Evolutionary conservation across 2,113 vertebrate species (phyloP).

Genomic region (Terrapene triunguis): DNA sequence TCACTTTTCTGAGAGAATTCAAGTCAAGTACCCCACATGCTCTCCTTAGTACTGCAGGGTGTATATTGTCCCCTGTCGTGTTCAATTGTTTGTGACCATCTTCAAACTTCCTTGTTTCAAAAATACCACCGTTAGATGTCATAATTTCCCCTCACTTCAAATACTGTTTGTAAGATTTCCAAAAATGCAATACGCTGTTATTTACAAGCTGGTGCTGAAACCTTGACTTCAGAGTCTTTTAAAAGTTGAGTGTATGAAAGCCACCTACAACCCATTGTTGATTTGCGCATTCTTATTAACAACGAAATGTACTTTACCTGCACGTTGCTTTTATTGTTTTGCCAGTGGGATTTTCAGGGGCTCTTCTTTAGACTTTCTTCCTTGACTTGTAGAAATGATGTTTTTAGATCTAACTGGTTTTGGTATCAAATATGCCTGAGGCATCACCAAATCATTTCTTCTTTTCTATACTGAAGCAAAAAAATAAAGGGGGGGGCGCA

Average conservation of each 20-base stretch:
- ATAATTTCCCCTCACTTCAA: conserved; percentile 34
- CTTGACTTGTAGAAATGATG: not conserved
- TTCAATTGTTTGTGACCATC: not conserved
- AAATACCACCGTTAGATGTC: not conserved
- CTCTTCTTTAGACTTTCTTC: conserved; percentile 20
- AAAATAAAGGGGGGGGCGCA: not conserved
- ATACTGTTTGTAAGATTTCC: conserved; percentile 28
- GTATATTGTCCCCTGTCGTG: not conserved
- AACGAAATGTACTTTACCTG: not conserved
- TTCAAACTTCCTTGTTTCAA: not conserved
- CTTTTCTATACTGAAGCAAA: not conserved
- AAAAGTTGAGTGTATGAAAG: not conserved
- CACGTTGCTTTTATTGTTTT: conserved; percentile 51
- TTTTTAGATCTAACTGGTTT: conserved; percentile 36
- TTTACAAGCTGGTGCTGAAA: conserved; percentile 13
- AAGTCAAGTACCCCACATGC: not conserved
- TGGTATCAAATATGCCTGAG: conserved; percentile 15
- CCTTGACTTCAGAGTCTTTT: not conserved
- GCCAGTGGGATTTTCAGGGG: conserved; percentile 25
- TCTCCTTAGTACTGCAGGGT: not conserved
- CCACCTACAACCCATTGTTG: not conserved
- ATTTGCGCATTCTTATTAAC: not conserved
- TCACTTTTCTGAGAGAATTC: not conserved
- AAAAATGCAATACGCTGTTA: not conserved
- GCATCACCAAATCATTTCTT: not conserved